These are phyloP conservation scores for Poeciliopsis prolifica DNA, from an alignment of 2,113 vertebrate species.

Conservation along the genomic window DNA sequence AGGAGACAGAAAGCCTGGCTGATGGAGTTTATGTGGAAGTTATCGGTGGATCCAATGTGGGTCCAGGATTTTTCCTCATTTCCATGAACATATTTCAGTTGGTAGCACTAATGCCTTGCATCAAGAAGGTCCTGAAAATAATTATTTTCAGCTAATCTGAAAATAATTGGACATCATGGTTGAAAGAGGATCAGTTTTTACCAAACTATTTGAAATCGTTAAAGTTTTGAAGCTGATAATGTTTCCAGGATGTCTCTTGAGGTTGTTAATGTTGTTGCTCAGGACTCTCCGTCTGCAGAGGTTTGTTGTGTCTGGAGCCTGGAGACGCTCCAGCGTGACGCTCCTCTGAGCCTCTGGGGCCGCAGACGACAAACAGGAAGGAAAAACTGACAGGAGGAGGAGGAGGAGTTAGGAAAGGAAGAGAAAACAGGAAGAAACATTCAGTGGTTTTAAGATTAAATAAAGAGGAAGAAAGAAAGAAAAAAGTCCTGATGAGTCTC, in stretches of 20 bases:
- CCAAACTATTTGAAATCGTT: not conserved
- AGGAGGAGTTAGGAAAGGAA: not conserved
- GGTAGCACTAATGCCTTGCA: too few species aligned
- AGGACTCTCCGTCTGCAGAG: conserved; percentile 19
- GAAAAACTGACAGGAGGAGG: not conserved
- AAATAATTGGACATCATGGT: not conserved
- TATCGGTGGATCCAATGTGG: not conserved
- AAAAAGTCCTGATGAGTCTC: too few species aligned
- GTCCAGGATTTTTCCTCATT: too few species aligned
- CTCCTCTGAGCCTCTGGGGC: conserved; percentile 53
- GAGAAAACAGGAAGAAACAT: not conserved
- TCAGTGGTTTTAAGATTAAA: not conserved
- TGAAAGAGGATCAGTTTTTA: not conserved
- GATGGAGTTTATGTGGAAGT: too few species aligned
- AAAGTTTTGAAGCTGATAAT: not conserved
- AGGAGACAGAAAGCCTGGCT: too few species aligned
- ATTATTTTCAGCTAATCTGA: not conserved
- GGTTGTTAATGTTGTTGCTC: conserved; percentile 27
- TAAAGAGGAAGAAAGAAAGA: not conserved
- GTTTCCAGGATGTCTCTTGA: not conserved
- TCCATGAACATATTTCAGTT: too few species aligned
- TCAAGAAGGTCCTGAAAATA: too few species aligned
- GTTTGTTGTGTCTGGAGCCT: conserved; percentile 68
- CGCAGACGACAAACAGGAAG: not conserved
- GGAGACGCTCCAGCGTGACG: conserved; percentile 68